These are phyloP conservation scores for Notoglanidium macrostoma DNA, from an alignment of 2,797 vertebrate species.

Conservation along the genomic window DNA sequence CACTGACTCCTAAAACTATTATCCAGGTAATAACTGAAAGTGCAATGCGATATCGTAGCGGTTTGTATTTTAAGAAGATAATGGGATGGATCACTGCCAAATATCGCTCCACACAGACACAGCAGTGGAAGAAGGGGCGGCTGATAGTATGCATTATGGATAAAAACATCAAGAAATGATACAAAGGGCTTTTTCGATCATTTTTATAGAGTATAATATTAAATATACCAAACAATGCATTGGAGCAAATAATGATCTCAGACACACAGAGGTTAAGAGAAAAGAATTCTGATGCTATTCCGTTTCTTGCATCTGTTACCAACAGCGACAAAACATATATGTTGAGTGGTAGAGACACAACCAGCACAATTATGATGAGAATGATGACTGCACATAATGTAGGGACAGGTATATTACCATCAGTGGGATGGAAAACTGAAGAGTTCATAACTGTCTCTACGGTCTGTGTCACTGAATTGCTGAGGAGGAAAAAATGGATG, in stretches of 20 bases:
- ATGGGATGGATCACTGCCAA: conserved; percentile 54
- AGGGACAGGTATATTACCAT: background rate
- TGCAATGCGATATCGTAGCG: conserved; percentile 38
- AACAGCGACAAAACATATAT: conserved; percentile 45
- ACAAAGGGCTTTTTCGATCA: background rate
- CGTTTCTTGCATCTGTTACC: background rate
- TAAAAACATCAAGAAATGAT: background rate
- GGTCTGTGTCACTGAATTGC: background rate
- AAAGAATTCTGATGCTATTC: conserved; percentile 45
- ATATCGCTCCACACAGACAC: conserved; percentile 49
- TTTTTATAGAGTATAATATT: background rate
- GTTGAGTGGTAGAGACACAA: conserved; percentile 33
- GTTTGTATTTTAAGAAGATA: conserved; percentile 47
- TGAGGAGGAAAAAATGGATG: background rate
- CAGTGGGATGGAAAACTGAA: background rate
- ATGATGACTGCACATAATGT: accelerated
- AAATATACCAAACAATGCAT: background rate
- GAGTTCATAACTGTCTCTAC: background rate
- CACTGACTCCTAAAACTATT: conserved; percentile 7
- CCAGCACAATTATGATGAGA: background rate
- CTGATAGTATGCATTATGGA: background rate
- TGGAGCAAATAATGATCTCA: conserved; percentile 19
- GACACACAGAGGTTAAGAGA: conserved; percentile 36
- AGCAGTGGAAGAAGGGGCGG: conserved; percentile 44
- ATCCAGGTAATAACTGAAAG: conserved; percentile 35